Conservation (phyloP, 2,888 invertebrate species). For the Macaria liturata region DNA sequence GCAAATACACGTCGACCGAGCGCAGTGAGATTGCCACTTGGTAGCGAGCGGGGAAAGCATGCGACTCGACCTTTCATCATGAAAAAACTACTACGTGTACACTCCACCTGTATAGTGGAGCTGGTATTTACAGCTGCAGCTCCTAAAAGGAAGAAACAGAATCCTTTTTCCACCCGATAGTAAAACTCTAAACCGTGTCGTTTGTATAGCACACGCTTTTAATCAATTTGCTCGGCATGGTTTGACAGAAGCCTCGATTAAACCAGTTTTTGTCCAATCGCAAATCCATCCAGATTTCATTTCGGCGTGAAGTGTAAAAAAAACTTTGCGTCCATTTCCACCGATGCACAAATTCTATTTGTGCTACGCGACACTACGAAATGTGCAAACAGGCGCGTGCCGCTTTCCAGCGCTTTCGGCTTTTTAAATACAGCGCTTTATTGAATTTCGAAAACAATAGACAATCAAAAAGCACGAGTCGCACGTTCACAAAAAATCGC, state of each 20-base stretch:
- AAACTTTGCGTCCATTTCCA: constrained; percentile 1
- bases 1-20: constrained; percentile 37
- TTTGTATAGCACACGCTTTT: neutral
- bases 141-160: too few relatives aligned
- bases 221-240: constrained; percentile 6
- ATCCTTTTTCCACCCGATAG: too few relatives aligned
- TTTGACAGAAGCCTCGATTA: constrained; percentile 8
- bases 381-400: constrained; percentile 6
- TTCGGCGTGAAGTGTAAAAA: constrained; percentile 1
- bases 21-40: constrained; percentile 1
- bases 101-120: too few relatives aligned
- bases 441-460: constrained; percentile 33
- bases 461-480: constrained; percentile 27
- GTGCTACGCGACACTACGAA: constrained; percentile 3
- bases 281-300: constrained; percentile 3
- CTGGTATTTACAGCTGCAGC: too few relatives aligned
- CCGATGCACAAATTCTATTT: constrained; percentile 10
- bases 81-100: too few relatives aligned
- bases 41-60: too few relatives aligned
- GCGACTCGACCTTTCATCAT: too few relatives aligned
- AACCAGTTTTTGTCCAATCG: constrained; percentile 7
- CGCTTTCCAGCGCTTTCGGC: constrained; percentile 11
- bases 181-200: too few relatives aligned
- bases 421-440: constrained; percentile 24
- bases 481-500: constrained; percentile 12